Evolutionary conservation across 1,140 invertebrate genomes (phyloP).

Genomic region (Oppia nitens): DNA sequence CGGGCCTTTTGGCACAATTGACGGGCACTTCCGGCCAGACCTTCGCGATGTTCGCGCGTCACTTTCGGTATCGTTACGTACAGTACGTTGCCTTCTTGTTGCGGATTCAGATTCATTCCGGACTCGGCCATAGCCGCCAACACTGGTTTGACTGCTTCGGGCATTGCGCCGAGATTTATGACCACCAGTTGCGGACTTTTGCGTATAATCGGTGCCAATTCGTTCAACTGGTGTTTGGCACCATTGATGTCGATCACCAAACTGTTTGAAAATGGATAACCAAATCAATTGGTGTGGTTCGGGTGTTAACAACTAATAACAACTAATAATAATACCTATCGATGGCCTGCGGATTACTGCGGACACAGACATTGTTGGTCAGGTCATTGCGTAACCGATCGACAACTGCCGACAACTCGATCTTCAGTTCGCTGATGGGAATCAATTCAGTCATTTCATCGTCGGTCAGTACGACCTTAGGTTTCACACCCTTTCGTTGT

Average conservation of each 20-base stretch:
- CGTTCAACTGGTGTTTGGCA: background rate
- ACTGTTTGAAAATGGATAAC: background rate
- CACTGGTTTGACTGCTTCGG: conserved; percentile 15
- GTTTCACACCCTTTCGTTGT: background rate
- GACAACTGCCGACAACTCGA: background rate
- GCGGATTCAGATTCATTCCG: conserved; percentile 71
- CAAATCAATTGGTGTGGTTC: background rate
- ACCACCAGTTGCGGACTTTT: conserved; percentile 10
- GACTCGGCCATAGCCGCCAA: conserved; percentile 4
- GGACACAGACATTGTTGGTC: background rate
- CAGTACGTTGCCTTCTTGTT: conserved; percentile 76
- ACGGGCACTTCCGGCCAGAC: conserved; percentile 70
- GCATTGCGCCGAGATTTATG: conserved; percentile 7
- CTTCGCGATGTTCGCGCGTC: conserved; percentile 76
- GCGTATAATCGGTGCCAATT: conserved; percentile 6
- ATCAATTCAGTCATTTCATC: conserved; percentile 15
- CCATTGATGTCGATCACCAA: conserved; percentile 12
- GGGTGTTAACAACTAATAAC: background rate
- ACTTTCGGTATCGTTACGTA: conserved; percentile 76
- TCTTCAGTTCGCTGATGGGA: conserved; percentile 1
- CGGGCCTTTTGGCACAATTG: conserved; percentile 56
- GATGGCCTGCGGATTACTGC: conserved; percentile 1
- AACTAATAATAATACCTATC: conserved; percentile 1
- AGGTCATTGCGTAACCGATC: conserved; percentile 8
- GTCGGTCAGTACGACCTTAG: conserved; percentile 12